phyloP scores from a whole-genome alignment of 2,888 invertebrate species.

The Papilio elwesi region DNA sequence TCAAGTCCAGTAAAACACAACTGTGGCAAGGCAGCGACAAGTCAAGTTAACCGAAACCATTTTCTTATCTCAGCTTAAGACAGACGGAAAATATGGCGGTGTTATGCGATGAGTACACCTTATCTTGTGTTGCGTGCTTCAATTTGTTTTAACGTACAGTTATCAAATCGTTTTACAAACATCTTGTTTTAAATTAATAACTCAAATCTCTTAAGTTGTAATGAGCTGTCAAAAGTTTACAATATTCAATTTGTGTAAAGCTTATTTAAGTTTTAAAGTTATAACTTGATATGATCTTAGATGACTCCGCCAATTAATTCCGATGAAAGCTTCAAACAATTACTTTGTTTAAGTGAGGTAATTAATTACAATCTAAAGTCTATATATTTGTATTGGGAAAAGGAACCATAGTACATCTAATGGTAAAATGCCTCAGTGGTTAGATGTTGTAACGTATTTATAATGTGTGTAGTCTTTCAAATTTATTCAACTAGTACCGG shows the following conservation, averaged over 20 bases:
- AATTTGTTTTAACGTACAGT: no score
- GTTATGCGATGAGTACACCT: no score
- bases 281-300: constrained; percentile 3
- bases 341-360: neutral
- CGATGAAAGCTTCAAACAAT: neutral
- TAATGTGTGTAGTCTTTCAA: no score
- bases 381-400: no score
- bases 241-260: neutral
- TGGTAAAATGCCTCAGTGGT: no score
- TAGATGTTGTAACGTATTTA: no score
- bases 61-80: neutral
- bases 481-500: no score
- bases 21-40: neutral
- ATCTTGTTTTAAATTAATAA: neutral
- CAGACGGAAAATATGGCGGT: neutral
- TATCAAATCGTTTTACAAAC: neutral
- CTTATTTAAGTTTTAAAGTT: neutral
- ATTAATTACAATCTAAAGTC: neutral
- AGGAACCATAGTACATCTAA: no score
- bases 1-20: neutral
- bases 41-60: neutral
- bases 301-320: neutral
- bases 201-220: neutral
- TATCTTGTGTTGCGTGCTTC: no score
- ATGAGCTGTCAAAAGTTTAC: neutral